Evolutionary conservation across 2,113 vertebrate species (phyloP).

Genomic region (Leuciscus idus): DNA sequence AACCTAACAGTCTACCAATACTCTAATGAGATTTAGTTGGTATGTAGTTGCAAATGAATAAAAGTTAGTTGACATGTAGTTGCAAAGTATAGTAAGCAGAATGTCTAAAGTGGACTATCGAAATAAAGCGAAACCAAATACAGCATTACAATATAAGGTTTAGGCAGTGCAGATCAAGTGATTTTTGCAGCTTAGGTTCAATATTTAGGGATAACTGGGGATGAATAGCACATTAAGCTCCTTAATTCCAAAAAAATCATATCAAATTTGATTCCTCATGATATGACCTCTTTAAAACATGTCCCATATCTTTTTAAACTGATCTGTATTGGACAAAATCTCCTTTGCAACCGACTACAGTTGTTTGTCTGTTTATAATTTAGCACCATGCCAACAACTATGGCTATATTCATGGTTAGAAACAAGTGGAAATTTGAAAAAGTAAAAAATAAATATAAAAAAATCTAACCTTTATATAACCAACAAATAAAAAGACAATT

Average conservation of each 20-base stretch:
- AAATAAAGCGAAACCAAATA: too few species aligned
- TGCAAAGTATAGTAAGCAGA: too few species aligned
- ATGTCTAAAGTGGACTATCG: too few species aligned
- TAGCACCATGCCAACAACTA: background rate
- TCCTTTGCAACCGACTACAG: background rate
- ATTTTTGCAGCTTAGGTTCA: background rate
- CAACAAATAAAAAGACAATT: too few species aligned
- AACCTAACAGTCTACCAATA: too few species aligned
- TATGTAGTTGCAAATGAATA: too few species aligned
- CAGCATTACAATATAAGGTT: background rate
- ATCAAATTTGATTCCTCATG: background rate
- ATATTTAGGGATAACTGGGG: background rate
- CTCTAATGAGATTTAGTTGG: too few species aligned
- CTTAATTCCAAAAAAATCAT: background rate
- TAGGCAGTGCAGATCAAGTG: background rate
- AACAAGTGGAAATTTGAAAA: background rate
- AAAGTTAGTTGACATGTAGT: too few species aligned
- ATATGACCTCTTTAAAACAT: background rate
- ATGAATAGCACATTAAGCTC: background rate
- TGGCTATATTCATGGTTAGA: background rate
- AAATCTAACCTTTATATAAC: too few species aligned
- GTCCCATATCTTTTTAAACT: background rate
- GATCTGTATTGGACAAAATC: background rate
- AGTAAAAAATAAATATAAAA: background rate
- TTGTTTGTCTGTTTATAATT: background rate